Evolutionary conservation across 2,113 vertebrate species (phyloP).

Genomic region (Saguinus imperator): DNA sequence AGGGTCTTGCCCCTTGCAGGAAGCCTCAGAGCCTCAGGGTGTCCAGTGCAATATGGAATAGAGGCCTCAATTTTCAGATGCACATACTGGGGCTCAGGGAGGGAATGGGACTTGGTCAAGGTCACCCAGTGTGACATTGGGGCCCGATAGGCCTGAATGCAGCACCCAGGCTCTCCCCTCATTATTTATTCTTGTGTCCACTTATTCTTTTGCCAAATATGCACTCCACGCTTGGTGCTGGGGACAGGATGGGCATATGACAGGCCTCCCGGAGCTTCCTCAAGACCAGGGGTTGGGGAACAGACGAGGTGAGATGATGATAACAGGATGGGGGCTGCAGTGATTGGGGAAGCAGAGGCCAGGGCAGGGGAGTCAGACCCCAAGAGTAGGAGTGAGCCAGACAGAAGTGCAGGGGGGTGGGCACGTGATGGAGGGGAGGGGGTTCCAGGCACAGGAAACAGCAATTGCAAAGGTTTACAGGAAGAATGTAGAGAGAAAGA

Average conservation of each 20-base stretch:
- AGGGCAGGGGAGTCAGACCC: too few relatives aligned
- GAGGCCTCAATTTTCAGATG: not conserved
- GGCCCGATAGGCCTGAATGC: not conserved
- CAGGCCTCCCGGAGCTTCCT: not conserved
- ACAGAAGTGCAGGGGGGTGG: rapidly evolving
- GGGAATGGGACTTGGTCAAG: not conserved
- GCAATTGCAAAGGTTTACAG: not conserved
- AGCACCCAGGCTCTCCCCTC: not conserved
- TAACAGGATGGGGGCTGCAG: rapidly evolving
- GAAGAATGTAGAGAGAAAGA: not conserved
- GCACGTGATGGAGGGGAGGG: rapidly evolving
- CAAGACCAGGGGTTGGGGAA: not conserved
- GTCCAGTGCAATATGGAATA: rapidly evolving
- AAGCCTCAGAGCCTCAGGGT: not conserved
- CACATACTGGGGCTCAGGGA: not conserved
- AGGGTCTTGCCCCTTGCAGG: rapidly evolving
- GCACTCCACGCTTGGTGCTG: rapidly evolving
- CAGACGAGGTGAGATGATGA: not conserved
- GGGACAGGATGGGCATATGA: rapidly evolving
- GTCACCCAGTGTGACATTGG: not conserved
- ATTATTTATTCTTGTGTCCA: not conserved
- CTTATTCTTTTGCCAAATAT: not conserved
- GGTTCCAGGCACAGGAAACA: not conserved
- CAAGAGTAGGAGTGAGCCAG: not conserved
- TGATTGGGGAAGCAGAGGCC: not conserved